Base-by-base conservation (phyloP, 2,888 invertebrate genomes). In the Tenthredo mesomela region DNA sequence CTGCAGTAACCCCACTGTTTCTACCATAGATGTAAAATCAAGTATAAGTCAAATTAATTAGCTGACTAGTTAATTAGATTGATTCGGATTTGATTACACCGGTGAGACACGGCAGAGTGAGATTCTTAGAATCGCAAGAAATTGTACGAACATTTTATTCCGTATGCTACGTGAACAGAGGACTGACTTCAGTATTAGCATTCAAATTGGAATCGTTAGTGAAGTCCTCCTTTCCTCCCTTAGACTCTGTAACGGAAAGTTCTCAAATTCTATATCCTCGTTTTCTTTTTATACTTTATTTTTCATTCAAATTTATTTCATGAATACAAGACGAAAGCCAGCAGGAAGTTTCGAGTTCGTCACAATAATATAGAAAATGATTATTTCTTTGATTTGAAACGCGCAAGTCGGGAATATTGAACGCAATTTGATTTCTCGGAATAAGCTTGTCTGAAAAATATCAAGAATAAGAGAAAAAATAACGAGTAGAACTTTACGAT, bases 201-300 rank as follows among this genome's bases (percentile, higher is more conserved):
- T 43, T 73, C 43, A 43, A 73, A 73, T 73, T 73, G 21, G 43
- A 73, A 73, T 73, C 71, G 71, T 71, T 73, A 73, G 71, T 43
- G 43, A 73, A 73, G 43, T 73, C 43, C 71, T 73, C 21, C n/a
- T 40, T 40, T 73, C 15, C 21, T 25, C 21, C 21, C n/a, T 43
- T 10, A 18, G 37, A 71, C 40, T 40, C 18, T 71, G 70, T 71
- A 71, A 65, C 33, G 67, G 2, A 73, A 43, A 40, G 43, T 73
- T 73, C 29, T 73, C 18, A 18, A 9, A 37, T 37, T n/a, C 18
- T 15, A 67, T 67, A 15, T 33, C 5, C 21, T 40, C 21, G 37
- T n/a, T 21, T n/a, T 21, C 9, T 40, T 21, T 40, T 40, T 71
- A 71, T 3, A 65, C 15, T 29, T 65, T 43, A 71, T 10, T 21